Percentiles rank a stretch among this genome's conserved stretches.
These are phyloP conservation scores for Cataglyphis albicans DNA, from an alignment of 2,888 invertebrate species.

Conservation along the genomic window DNA sequence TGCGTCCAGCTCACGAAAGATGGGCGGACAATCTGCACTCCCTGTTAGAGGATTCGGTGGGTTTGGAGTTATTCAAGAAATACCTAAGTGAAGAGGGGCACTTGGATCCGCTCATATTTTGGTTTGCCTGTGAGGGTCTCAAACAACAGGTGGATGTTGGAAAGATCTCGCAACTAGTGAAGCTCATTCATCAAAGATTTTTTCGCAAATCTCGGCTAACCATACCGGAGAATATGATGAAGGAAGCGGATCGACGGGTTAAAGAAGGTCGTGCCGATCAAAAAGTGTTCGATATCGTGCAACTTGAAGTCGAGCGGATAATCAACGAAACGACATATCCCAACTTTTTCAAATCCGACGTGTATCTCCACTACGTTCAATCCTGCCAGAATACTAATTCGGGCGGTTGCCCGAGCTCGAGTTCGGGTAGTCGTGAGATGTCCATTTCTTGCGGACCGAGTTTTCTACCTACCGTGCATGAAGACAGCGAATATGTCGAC, in stretches of 20 bases:
- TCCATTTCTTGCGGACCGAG: slow-evolving; percentile 87
- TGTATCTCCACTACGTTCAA: slow-evolving; percentile 95
- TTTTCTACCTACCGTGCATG: slow-evolving; percentile 93
- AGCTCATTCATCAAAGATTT: slow-evolving; percentile 92
- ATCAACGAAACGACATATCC: slow-evolving; percentile 96
- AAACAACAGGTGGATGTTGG: slow-evolving; percentile 93
- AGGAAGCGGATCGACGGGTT: slow-evolving; percentile 91
- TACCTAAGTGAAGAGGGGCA: slow-evolving; percentile 94
- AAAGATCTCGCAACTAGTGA: slow-evolving; percentile 91
- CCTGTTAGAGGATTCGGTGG: slow-evolving; percentile 94
- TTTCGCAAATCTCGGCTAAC: slow-evolving; percentile 93
- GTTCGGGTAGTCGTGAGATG: slow-evolving; percentile 82
- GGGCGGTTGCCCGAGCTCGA: slow-evolving; percentile 82
- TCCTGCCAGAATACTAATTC: slow-evolving; percentile 87
- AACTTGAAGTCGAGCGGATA: slow-evolving; percentile 92
- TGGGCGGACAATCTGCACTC: slow-evolving; percentile 96
- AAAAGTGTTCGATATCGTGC: slow-evolving; percentile 94
- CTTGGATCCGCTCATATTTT: slow-evolving; percentile 95
- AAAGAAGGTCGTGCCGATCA: slow-evolving; percentile 91
- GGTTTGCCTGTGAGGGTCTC: slow-evolving; percentile 96
- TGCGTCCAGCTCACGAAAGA: slow-evolving; percentile 92
- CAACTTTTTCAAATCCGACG: slow-evolving; percentile 96
- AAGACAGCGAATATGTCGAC: slow-evolving; percentile 91
- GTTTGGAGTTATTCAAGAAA: slow-evolving; percentile 94
- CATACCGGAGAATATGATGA: slow-evolving; percentile 93